A percentile compares a stretch with the other conserved stretches of the same genome.
phyloP scores from a whole-genome alignment of 2,888 invertebrate genomes.

The Drosophila heteroneura region DNA sequence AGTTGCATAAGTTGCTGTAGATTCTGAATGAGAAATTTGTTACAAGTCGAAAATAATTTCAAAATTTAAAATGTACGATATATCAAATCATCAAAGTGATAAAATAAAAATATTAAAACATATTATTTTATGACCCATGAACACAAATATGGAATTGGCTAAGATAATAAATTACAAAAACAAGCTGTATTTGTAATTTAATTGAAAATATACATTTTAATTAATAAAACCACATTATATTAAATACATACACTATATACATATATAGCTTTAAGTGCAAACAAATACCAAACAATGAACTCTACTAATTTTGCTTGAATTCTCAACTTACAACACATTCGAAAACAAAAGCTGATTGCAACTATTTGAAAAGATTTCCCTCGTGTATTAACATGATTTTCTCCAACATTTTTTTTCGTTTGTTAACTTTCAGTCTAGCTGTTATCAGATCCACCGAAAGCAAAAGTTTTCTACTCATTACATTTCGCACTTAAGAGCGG shows the following conservation, averaged over 20 bases:
- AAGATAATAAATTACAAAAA: not conserved
- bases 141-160: not conserved
- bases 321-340: not conserved
- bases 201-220: not conserved
- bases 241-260: not conserved
- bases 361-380: conserved; percentile 35
- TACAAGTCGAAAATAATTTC: not conserved
- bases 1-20: not conserved
- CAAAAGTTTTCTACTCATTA: conserved; percentile 68
- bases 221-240: not conserved
- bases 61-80: not conserved
- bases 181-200: not conserved
- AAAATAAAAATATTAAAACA: not conserved
- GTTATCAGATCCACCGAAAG: conserved; percentile 29
- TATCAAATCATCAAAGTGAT: not conserved
- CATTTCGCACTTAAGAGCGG: conserved; percentile 51
- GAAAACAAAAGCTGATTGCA: conserved; percentile 2
- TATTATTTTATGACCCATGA: not conserved
- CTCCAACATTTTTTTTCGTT: conserved; percentile 3
- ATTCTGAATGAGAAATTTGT: not conserved
- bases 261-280: not conserved
- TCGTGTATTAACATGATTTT: conserved; percentile 28
- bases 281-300: not conserved
- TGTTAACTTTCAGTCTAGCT: conserved; percentile 21
- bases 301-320: not conserved